Conservation (phyloP, 2,797 vertebrate species). For the Tarsius wallacei region DNA sequence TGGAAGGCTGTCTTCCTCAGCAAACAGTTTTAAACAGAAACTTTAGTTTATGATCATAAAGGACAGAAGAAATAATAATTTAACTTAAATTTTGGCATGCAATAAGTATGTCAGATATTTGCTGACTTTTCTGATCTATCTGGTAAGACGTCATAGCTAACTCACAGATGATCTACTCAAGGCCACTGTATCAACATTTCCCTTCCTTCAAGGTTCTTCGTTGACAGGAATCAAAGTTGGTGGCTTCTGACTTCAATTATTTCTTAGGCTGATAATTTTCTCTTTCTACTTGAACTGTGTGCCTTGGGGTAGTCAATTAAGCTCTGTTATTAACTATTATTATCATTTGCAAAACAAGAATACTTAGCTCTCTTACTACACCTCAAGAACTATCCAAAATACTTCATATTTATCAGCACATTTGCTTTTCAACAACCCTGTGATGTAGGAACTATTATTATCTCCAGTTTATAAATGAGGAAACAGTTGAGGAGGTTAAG, state of each 20-base stretch:
- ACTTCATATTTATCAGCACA: not conserved
- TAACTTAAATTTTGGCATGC: not conserved
- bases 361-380: not conserved
- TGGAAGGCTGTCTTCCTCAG: not conserved
- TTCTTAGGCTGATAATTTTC: constrained; percentile 11
- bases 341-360: not conserved
- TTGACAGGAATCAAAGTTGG: not conserved
- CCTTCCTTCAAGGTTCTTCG: not conserved
- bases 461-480: not conserved
- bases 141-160: not conserved
- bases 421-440: not conserved
- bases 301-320: not conserved
- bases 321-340: not conserved
- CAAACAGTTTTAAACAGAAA: constrained; percentile 20
- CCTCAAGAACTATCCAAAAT: not conserved
- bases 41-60: not conserved
- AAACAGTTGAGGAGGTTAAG: not conserved
- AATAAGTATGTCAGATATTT: not conserved
- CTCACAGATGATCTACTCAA: not conserved
- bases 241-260: not conserved
- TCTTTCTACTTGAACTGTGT: not conserved
- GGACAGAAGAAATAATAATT: not conserved
- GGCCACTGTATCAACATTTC: not conserved
- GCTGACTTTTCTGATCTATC: not conserved
- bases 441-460: not conserved